Evolutionary conservation across 2,888 invertebrate genomes (phyloP), one percentile per base, ranked within the genome.

Genomic region (Corbicula japonica): DNA sequence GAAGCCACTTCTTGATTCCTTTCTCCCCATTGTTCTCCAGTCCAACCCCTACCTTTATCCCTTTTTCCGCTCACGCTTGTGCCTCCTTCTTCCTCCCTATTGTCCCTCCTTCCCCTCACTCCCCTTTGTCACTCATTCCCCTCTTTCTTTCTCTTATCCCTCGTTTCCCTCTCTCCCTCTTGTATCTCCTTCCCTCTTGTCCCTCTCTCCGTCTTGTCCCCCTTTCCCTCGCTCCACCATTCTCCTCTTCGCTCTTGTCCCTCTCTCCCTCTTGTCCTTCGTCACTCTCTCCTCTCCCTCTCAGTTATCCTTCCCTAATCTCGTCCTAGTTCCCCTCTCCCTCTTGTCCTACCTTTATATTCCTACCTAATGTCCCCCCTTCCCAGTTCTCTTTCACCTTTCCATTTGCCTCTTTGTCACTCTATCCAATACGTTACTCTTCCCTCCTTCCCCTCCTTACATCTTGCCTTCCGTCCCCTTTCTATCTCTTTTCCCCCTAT

Each of bases 101-200:
- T 46, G 26, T 46, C 52, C 54, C 38, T 54, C 52, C 15, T 52
- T 32, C 34, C 28, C 50, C 54, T 41, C 41, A 5, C 50, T 23
- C 71, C 48, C 41, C 34, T 6, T 18, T 54, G 10, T 56, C 38
- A 12, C 52, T 26, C 62, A 52, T 52, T 74, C 61, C 52, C 61
- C 65, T 60, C 60, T 34, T 60, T 48, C 58, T 61, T 61, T 41
- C 48, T 58, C 58, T 58, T 52, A 60, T 50, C 38, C 46, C 65
- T 56, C 58, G 34, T 30, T 44, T 30, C 48, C 34, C 56, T 65
- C 46, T 35, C 41, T 50, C 66, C 66, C 52, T 62, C 48, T 41
- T 56, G 28, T 30, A 18, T 23, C 30, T 38, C 56, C 26, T 18
- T 41, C 23, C 56, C 68, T 35, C 18, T 30, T 12, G 6, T 41